Conservation (phyloP, 2,888 invertebrate genomes). For the Carcina quercana region DNA sequence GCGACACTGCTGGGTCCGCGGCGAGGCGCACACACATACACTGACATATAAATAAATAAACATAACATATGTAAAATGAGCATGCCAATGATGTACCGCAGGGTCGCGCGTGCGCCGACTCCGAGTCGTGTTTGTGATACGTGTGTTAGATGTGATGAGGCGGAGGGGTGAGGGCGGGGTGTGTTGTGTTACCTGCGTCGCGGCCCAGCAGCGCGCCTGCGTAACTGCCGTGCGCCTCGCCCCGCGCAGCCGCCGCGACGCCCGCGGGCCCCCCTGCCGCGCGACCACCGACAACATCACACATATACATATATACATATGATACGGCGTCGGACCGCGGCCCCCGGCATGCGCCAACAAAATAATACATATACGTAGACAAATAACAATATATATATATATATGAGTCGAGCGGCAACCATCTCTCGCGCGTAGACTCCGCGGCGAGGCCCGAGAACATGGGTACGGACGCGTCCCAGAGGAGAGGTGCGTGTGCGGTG, state of each 20-base stretch:
- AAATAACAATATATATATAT: too few relatives aligned
- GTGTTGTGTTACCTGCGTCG: constrained; percentile 84
- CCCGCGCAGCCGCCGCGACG: constrained; percentile 38
- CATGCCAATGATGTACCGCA: constrained; percentile 1
- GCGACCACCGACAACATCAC: too few relatives aligned
- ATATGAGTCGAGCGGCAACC: too few relatives aligned
- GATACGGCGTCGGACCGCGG: too few relatives aligned
- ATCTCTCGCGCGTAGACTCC: too few relatives aligned
- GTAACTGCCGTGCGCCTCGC: constrained; percentile 82
- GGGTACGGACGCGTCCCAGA: not conserved
- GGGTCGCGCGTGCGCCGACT: constrained; percentile 7
- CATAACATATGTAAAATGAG: too few relatives aligned
- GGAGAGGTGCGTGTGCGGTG: not conserved
- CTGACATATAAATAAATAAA: not conserved
- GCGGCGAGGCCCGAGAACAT: constrained; percentile 1
- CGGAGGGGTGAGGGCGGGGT: constrained; percentile 13
- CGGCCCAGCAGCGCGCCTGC: constrained; percentile 93
- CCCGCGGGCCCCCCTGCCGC: too few relatives aligned
- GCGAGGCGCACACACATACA: not conserved
- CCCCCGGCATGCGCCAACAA: too few relatives aligned
- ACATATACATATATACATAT: too few relatives aligned
- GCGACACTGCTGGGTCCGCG: too few relatives aligned
- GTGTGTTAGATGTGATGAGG: too few relatives aligned
- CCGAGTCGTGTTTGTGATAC: constrained; percentile 6
- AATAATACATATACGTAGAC: too few relatives aligned